Base-by-base conservation (phyloP, 1,140 invertebrate genomes). In the Bombus superbus region DNA sequence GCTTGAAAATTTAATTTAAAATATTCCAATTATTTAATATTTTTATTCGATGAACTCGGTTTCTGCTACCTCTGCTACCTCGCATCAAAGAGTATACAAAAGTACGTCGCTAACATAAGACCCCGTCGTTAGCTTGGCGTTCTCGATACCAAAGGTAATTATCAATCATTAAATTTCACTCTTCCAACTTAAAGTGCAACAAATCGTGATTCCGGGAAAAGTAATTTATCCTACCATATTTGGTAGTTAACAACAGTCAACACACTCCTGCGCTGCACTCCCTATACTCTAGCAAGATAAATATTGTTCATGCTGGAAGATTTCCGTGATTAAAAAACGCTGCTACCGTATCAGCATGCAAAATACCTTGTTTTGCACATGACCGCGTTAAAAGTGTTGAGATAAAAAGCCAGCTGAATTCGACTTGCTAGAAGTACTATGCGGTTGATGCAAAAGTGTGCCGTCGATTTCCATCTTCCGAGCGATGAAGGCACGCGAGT, bases 391-490 rank as follows among this genome's bases (percentile, higher is more conserved):
- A 72, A 42, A 59, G 28, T 10, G 9, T 0, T n/a, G 38, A 81
- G 59, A 81, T 42, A 57, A 3, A 53, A 53, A 81, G 32, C 25
- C 38, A 73, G 40, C 47, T n/a, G 28, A 4, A 6, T 10, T n/a
- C 18, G 53, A 18, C 18, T 38, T 25, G 53, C 53, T 77, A 68
- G 28, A 77, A 42, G 66, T 10, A 53, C 9, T 15, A 15, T n/a
- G 28, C n/a, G n/a, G 28, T 1, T 3, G 44, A 9, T 25, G 35
- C 11, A 78, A 78, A 83, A 78, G 81, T 83, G 44, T 83, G 81
- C n/a, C 81, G 74, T 53, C 44, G 74, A 83, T 78, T 85, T 71
- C 68, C 53, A 85, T 72, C 32, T 80, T 13, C 5, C 25, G 15
- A 83, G 62, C 59, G 73, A 76, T 38, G 73, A 83, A 77, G 44